Base-by-base conservation (phyloP, 2,888 invertebrate genomes). In the Brachyptera putata region DNA sequence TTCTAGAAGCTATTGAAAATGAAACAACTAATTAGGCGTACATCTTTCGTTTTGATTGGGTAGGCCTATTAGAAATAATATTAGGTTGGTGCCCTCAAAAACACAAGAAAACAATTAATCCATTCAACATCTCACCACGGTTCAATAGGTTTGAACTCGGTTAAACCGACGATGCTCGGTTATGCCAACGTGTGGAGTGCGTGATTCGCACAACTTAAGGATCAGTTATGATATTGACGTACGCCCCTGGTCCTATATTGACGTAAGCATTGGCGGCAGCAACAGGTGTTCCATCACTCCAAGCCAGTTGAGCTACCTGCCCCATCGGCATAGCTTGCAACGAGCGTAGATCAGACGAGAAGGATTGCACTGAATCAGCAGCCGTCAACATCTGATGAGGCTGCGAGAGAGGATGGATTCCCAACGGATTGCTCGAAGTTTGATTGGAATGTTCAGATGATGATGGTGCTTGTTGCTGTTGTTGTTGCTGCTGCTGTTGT, bases 271-370 rank as follows among this genome's bases (percentile, higher is more conserved):
- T 63, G 37, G 60, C 37, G 3, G 53, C 48, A 21, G 43, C 46
- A 30, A 49, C 48, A 16, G 58, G 25, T n/a, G 49, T 41, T 5
- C 61, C 43, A 26, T 61, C 61, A 11, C 48, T 58, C 63, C 63
- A 63, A 1, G 61, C 57, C n/a, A 63, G 25, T 46, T 63, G 62
- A 1, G 62, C 55, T 14, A 60, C 53, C 11, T 60, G 60, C 16
- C 56, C 58, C 7, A 55, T 18, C 11, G 60, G 62, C 2, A 60
- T 13, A 25, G 39, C 13, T 24, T 60, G 59, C 1, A 59, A 21
- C 18, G 59, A 26, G 11, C 49, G 57, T 9, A 60, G 50, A 9
- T 62, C 60, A 7, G 62, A 30, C 4, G 59, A 56, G 22, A 61
- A 22, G 14, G 49, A 36, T 26, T 56, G 36, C 21, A 60, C 22